Percentiles rank a stretch among this genome's conserved stretches.
These are phyloP conservation scores for Fragum whitleyi DNA, from an alignment of 2,888 invertebrate species.

Conservation along the genomic window DNA sequence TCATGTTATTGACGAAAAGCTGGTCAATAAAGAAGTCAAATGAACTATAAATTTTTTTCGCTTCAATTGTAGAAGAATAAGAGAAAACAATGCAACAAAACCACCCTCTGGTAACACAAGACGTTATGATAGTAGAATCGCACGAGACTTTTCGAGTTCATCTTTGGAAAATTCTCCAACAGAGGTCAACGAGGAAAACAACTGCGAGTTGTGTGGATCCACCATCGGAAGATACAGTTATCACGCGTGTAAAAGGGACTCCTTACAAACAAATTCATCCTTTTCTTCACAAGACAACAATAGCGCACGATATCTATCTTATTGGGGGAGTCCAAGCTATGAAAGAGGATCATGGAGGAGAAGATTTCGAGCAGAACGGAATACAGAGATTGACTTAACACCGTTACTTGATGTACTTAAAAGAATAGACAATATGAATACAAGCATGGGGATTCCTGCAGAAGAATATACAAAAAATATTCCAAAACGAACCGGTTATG, in stretches of 20 bases:
- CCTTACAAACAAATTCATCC: slow-evolving; percentile 43
- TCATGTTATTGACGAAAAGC: too few relatives aligned
- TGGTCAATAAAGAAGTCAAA: too few relatives aligned
- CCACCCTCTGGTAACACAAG: neutral
- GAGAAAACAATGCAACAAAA: neutral
- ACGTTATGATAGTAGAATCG: neutral
- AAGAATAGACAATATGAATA: slow-evolving; percentile 55
- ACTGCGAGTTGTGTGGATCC: neutral
- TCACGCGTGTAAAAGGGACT: slow-evolving; percentile 22
- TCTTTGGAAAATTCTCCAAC: neutral
- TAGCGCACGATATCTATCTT: slow-evolving; percentile 37
- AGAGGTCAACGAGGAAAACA: neutral
- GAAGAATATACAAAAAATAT: neutral
- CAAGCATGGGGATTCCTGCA: slow-evolving; percentile 46
- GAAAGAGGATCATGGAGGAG: slow-evolving; percentile 52
- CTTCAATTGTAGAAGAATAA: too few relatives aligned
- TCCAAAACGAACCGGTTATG: neutral
- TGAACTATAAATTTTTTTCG: too few relatives aligned
- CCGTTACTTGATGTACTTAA: slow-evolving; percentile 55
- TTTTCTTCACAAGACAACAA: slow-evolving; percentile 31
- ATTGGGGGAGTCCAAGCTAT: slow-evolving; percentile 49
- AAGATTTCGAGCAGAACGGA: slow-evolving; percentile 44
- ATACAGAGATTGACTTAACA: slow-evolving; percentile 52
- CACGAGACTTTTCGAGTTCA: neutral
- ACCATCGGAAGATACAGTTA: neutral